Percentiles rank a stretch among this genome's conserved stretches.
phyloP scores from a whole-genome alignment of 2,113 vertebrate species.

The Corythaixoides concolor region DNA sequence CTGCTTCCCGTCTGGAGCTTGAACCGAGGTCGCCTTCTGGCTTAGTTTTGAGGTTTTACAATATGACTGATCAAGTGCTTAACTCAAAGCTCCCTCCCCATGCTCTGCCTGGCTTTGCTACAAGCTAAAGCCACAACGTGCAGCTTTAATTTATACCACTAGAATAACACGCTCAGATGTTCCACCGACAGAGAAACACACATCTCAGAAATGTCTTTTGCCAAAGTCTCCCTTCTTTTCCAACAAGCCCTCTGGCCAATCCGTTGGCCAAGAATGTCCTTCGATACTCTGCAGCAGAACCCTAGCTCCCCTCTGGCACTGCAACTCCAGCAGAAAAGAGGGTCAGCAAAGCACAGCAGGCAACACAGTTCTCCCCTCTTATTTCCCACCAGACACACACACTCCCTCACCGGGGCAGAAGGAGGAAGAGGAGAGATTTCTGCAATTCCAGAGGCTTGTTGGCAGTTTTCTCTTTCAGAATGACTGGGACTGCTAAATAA shows the following conservation, averaged over 20 bases:
- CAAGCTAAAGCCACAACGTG: background rate
- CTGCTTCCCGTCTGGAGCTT: background rate
- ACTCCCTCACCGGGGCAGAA: background rate
- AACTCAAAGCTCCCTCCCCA: background rate
- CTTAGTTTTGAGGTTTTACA: background rate
- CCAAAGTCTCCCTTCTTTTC: background rate
- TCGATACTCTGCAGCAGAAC: background rate
- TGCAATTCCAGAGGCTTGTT: background rate
- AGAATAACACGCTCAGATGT: background rate
- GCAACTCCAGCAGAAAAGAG: background rate
- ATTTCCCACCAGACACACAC: background rate
- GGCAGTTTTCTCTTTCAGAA: background rate
- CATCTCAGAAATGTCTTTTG: background rate
- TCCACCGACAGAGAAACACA: background rate
- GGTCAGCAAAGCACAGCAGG: background rate
- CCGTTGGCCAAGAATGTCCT: fast-evolving
- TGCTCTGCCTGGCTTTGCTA: background rate
- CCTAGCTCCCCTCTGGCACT: background rate
- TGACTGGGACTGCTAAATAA: background rate
- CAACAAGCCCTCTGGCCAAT: background rate
- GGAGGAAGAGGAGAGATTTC: background rate
- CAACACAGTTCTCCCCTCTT: background rate
- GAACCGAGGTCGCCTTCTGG: background rate
- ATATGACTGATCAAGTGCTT: background rate
- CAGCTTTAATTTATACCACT: background rate